A percentile compares a stretch with the other conserved stretches of the same genome.
Conservation (phyloP, 2,113 vertebrate species). For the Lates calcarifer region DNA sequence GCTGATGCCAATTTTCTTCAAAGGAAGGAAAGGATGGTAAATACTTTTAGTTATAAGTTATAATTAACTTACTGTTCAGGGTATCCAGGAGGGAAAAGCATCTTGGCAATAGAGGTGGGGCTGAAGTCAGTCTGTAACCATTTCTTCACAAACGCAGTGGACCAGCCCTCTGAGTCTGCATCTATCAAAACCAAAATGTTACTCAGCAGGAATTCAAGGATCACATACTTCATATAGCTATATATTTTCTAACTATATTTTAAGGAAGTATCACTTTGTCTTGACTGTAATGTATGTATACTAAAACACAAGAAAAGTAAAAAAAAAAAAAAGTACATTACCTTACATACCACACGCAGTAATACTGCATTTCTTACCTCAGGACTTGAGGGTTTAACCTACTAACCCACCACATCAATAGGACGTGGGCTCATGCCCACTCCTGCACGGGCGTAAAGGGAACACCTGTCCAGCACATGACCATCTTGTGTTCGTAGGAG, state of each 20-base stretch:
- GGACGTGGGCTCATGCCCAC: slow-evolving; percentile 59
- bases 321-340: slow-evolving; percentile 65
- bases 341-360: slow-evolving; percentile 48
- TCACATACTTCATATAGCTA: background rate
- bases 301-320: background rate
- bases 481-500: slow-evolving; percentile 76
- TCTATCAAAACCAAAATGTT: slow-evolving; percentile 65
- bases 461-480: slow-evolving; percentile 79
- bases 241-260: background rate
- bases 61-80: slow-evolving; percentile 73
- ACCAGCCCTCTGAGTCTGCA: slow-evolving; percentile 81
- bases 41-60: background rate
- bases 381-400: slow-evolving; percentile 44
- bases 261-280: background rate
- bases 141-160: slow-evolving; percentile 83
- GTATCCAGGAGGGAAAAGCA: slow-evolving; percentile 70
- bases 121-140: slow-evolving; percentile 84
- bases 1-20: background rate
- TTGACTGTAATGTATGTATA: background rate
- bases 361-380: slow-evolving; percentile 74
- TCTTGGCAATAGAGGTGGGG: slow-evolving; percentile 74
- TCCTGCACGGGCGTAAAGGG: slow-evolving; percentile 48
- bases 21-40: background rate
- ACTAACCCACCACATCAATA: slow-evolving; percentile 71
- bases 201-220: slow-evolving; percentile 17